phyloP scores from a whole-genome alignment of 1,140 invertebrate species.

The Papilio dardanus region DNA sequence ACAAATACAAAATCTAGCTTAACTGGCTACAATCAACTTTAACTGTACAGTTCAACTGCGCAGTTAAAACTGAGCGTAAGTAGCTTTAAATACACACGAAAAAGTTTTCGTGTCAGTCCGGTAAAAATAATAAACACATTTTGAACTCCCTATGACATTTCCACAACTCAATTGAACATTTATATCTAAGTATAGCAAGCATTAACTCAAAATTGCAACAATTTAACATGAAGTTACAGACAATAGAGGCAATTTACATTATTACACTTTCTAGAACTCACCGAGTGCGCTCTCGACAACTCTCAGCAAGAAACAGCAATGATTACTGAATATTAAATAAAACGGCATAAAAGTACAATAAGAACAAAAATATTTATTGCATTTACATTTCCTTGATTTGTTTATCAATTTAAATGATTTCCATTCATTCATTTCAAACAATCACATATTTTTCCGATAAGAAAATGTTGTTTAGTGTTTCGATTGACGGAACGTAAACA shows the following conservation, averaged over 20 bases:
- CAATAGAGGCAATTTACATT: constrained; percentile 30
- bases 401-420: not conserved
- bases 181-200: not conserved
- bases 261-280: constrained; percentile 15
- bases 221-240: not conserved
- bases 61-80: too few species aligned
- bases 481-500: not conserved
- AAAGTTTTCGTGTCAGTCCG: too few species aligned
- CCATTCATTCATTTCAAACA: not conserved
- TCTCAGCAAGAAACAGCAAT: not conserved
- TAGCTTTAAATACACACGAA: too few species aligned
- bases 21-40: too few species aligned
- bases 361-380: not conserved
- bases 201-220: constrained; percentile 29
- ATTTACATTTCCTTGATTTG: not conserved
- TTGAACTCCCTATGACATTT: too few species aligned
- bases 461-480: not conserved
- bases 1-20: too few species aligned
- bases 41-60: too few species aligned
- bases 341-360: not conserved
- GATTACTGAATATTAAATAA: not conserved
- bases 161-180: not conserved
- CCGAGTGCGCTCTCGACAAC: not conserved
- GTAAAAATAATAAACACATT: too few species aligned
- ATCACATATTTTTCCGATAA: not conserved